Base-by-base conservation (phyloP, 2,888 invertebrate species). In the Galerucella pusilla region DNA sequence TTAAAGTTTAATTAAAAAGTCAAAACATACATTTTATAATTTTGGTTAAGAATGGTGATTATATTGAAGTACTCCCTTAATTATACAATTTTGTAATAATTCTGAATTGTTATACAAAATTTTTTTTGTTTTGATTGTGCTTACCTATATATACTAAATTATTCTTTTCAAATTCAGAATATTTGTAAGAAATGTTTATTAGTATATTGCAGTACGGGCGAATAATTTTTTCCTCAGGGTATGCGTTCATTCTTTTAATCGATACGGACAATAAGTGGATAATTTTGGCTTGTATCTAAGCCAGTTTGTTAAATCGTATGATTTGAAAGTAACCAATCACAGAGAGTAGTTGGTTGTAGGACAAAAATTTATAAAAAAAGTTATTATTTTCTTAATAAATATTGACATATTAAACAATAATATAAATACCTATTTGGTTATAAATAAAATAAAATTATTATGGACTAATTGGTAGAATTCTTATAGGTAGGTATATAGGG, bases 311-410 rank as follows among this genome's bases (percentile, higher is more conserved):
- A 14, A 9, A 16, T 57, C 20, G 16, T 57, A 57, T 57, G 57
- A 57, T 57, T 57, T 20, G 16, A 57, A 57, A 57, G 20, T 57
- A 57, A 57, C 57, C 20, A 57, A 20, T 57, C 20, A 52, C 52
- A 52, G 1, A 57, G 57, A 57, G 7, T n/a, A 5, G 6, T 16
- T 20, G 10, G 9, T 57, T 20, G 20, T 20, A 16, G 57, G 57
- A n/a, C 10, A 10, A 57, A 57, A 57, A 57, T 3, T 4, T 57
- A 2, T 10, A 6, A 57, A 57, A 54, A 54, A 54, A n/a, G n/a
- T n/a, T n/a, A 57, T 57, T 16, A 16, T n/a, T 57, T 57, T 9
- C 9, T 1, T 52, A 52, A 6, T n/a, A 52, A 57, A 57, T 57
- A 20, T 57, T 57, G 57, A 57, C 7, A 57, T 20, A 12, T 57